A percentile compares a stretch with the other conserved stretches of the same genome.
phyloP scores from a whole-genome alignment of 2,888 invertebrate species.

The Ophioninae sp. region DNA sequence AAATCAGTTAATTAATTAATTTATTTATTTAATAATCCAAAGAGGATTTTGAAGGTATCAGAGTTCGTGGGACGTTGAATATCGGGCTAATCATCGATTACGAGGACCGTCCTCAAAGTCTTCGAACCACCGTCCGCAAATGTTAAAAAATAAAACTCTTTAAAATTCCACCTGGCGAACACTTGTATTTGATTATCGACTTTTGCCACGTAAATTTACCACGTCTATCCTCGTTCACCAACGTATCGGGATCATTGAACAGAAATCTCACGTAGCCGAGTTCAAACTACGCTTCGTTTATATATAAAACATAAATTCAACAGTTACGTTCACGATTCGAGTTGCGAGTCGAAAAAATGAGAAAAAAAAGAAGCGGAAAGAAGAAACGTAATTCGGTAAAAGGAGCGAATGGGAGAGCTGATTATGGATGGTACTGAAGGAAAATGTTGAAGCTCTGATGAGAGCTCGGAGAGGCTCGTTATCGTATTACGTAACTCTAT shows the following conservation, averaged over 20 bases:
- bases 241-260: neutral
- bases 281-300: neutral
- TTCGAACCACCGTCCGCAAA: neutral
- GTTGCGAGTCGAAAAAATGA: neutral
- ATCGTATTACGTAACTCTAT: constrained; percentile 59
- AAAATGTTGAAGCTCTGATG: constrained; percentile 7
- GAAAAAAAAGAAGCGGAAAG: neutral
- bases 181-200: constrained; percentile 78
- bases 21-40: neutral
- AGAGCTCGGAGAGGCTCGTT: constrained; percentile 43
- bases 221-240: constrained; percentile 25
- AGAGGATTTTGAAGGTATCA: neutral
- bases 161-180: constrained; percentile 72
- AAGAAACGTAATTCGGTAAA: constrained; percentile 6
- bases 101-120: neutral
- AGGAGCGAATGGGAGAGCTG: constrained; percentile 24
- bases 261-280: constrained; percentile 16
- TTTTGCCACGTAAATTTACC: constrained; percentile 68
- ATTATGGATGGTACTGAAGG: constrained; percentile 15
- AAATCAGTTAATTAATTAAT: neutral
- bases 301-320: constrained; percentile 1
- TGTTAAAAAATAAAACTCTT: constrained; percentile 43
- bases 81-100: neutral
- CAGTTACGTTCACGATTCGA: neutral
- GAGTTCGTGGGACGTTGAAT: neutral